Percentiles rank a stretch among this genome's conserved stretches.
phyloP scores from a whole-genome alignment of 2,888 invertebrate genomes.

The Limnephilus lunatus region DNA sequence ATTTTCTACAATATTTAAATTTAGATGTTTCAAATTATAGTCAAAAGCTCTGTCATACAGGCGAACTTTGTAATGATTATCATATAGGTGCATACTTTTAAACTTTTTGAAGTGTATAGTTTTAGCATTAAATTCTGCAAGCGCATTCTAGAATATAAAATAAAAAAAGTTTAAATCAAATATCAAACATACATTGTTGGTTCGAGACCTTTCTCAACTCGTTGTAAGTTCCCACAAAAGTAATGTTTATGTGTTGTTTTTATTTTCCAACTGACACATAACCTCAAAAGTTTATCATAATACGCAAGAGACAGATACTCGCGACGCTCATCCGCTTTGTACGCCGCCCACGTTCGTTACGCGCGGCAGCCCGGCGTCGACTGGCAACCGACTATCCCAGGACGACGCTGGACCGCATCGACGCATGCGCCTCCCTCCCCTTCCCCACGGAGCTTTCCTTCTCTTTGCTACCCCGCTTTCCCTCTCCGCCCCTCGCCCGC shows the following conservation, averaged over 20 bases:
- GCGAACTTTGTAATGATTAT: neutral
- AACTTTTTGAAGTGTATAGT: neutral
- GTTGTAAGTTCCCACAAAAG: constrained; percentile 40
- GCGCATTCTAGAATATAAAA: neutral
- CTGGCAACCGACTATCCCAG: constrained; percentile 48
- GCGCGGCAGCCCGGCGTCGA: constrained; percentile 64
- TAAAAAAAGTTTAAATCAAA: neutral
- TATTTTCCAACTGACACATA: constrained; percentile 45
- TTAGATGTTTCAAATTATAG: neutral
- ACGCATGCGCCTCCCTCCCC: constrained; percentile 42
- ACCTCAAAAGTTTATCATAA: constrained; percentile 55
- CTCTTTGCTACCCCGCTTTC: neutral
- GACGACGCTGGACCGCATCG: constrained; percentile 26
- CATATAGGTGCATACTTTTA: neutral
- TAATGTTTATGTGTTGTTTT: constrained; percentile 25
- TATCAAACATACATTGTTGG: constrained; percentile 35
- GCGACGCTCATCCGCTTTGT: constrained; percentile 43
- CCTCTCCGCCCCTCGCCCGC: constrained; percentile 1
- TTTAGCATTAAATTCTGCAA: neutral
- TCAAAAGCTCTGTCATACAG: neutral
- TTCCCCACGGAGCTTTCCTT: neutral
- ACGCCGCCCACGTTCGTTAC: constrained; percentile 44
- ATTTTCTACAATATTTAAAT: neutral
- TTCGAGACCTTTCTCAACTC: constrained; percentile 6
- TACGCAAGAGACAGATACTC: constrained; percentile 33